Conservation (phyloP, 2,113 vertebrate species). For the Phoenicopterus ruber region DNA sequence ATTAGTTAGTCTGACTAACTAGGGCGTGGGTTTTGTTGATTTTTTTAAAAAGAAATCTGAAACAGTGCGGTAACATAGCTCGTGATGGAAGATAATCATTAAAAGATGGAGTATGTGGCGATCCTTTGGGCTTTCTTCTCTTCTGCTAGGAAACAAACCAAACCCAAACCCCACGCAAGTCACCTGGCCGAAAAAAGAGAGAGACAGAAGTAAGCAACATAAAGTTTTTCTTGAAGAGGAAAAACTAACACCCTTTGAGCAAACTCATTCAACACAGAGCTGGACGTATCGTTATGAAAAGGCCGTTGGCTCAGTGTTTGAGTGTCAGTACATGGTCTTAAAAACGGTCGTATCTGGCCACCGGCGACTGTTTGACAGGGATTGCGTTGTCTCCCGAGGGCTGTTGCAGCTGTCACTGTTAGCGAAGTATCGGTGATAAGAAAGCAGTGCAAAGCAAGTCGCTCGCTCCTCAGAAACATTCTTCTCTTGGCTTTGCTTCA, state of each 20-base stretch:
- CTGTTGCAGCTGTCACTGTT: not conserved
- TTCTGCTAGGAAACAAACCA: not conserved
- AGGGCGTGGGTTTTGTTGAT: not conserved
- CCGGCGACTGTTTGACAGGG: not conserved
- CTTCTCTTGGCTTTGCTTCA: not conserved
- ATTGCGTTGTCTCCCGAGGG: not conserved
- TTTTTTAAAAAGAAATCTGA: not conserved
- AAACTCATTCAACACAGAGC: not conserved
- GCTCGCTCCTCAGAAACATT: not conserved
- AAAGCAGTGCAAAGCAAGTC: not conserved
- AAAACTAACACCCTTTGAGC: not conserved
- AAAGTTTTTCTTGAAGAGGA: not conserved
- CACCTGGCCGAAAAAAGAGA: not conserved
- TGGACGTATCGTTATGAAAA: not conserved
- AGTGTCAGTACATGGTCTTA: not conserved
- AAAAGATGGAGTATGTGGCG: rapidly evolving
- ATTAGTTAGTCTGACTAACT: not conserved
- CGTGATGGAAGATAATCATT: not conserved
- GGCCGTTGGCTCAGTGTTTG: not conserved
- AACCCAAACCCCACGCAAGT: not conserved
- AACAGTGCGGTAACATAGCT: not conserved
- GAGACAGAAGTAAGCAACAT: not conserved
- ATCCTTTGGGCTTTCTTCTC: not conserved
- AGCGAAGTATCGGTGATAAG: rapidly evolving
- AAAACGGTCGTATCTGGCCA: not conserved